Percentiles rank a stretch among this genome's conserved stretches.
Evolutionary conservation across 2,888 invertebrate species (phyloP).

Genomic region (Erpobdella octoculata): DNA sequence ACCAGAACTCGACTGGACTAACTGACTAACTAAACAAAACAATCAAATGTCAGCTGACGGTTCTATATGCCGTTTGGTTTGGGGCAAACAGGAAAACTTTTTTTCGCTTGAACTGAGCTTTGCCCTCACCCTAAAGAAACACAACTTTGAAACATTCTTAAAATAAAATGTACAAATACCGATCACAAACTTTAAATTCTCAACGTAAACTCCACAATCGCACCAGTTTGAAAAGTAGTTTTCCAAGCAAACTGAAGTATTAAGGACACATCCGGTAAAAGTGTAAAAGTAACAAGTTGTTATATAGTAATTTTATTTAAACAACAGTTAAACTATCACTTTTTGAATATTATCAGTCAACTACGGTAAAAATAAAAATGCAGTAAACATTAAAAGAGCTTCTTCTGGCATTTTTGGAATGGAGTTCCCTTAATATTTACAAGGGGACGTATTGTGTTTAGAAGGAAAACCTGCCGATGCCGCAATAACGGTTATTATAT

Average conservation of each 20-base stretch:
- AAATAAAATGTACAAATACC: neutral
- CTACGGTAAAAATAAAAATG: too few species aligned
- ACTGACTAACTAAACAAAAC: neutral
- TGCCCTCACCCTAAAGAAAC: too few species aligned
- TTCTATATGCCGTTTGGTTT: neutral
- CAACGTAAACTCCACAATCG: neutral
- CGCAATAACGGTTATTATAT: too few species aligned
- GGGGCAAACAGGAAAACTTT: too few species aligned
- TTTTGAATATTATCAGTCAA: neutral
- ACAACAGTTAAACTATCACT: neutral
- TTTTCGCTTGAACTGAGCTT: too few species aligned
- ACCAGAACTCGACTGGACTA: neutral
- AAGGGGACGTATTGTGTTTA: too few species aligned
- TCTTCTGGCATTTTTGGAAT: too few species aligned
- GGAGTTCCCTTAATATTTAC: too few species aligned
- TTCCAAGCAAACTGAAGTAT: neutral
- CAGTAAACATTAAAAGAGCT: too few species aligned
- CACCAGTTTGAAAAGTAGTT: slow-evolving; percentile 5
- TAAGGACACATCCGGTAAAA: slow-evolving; percentile 2
- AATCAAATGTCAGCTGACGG: slow-evolving; percentile 9
- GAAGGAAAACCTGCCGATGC: too few species aligned
- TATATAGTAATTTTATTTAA: neutral
- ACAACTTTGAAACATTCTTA: neutral
- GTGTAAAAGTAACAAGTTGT: neutral
- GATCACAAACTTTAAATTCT: neutral